A percentile compares a stretch with the other conserved stretches of the same genome.
Conservation (phyloP, 2,797 vertebrate genomes). For the Leptatherina wallacei region DNA sequence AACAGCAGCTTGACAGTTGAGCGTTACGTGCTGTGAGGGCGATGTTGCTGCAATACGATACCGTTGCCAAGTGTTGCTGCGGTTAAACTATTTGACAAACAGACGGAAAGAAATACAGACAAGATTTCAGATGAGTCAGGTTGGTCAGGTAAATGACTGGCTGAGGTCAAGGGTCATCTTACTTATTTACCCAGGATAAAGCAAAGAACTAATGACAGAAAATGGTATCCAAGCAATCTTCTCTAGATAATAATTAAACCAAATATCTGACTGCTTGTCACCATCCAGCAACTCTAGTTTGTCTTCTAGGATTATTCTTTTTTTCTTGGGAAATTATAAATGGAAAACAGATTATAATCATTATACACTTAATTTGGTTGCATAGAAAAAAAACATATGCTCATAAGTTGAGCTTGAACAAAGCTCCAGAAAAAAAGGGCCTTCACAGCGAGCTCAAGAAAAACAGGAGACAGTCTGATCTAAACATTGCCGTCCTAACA, state of each 20-base stretch:
- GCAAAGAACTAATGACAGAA: background rate
- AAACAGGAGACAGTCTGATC: background rate
- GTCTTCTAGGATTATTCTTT: constrained; percentile 17
- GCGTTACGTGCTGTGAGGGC: constrained; percentile 21
- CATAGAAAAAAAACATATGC: background rate
- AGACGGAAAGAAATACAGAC: constrained; percentile 4
- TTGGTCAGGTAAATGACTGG: background rate
- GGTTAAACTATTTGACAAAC: constrained; percentile 20
- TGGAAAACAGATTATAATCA: background rate
- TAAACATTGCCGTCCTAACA: constrained; percentile 20
- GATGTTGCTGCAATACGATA: constrained; percentile 37
- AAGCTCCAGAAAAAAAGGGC: constrained; percentile 8
- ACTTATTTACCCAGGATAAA: background rate
- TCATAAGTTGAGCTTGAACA: constrained; percentile 12
- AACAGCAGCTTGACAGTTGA: constrained; percentile 9
- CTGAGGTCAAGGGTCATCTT: background rate
- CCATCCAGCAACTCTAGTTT: constrained; percentile 42
- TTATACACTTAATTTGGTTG: background rate
- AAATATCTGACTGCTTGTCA: constrained; percentile 2
- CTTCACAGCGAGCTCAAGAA: background rate
- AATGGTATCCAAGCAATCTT: background rate
- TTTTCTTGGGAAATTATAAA: background rate
- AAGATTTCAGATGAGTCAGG: background rate
- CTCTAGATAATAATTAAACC: constrained; percentile 20
- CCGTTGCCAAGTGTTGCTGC: constrained; percentile 40